Evolutionary conservation across 2,113 vertebrate genomes (phyloP), one percentile per base, ranked within the genome.

Genomic region (Camelus bactrianus): DNA sequence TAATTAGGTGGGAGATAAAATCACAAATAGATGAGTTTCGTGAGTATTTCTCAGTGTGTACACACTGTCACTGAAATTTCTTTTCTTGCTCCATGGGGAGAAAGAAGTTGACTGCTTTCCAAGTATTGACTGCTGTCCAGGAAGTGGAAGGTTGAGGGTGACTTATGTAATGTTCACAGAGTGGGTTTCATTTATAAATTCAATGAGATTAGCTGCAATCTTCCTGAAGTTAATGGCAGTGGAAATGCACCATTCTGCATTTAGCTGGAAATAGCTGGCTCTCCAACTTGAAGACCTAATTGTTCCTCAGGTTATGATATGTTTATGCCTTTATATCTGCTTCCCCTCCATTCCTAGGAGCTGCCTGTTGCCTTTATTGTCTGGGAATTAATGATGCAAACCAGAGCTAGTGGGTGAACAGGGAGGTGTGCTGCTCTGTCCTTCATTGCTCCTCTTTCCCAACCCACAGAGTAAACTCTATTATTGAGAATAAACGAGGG

Each of bases 1-100:
- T 98, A 99, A 98, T 98, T 98, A 98, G 97, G 85, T 85, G 85
- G 96, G 89, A 98, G 97, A 98, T 97, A 98, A 97, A 98, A 98
- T 98, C 97, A 96, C 96, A 98, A 98, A 92, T 93, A 92, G 96
- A 82, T 1, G 46, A 84, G 83, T 80, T 97, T 11, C 85, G 97
- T 42, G 96, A 82, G 12, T 93, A 82, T 96, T 97, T 58, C 65
- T 67, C 65, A 75, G 86, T 58, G 0, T 26, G 85, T 86, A 6
- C 1, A 82, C 76, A 89, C 83, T 54, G 32, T 46, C 95, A 56
- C 85, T 92, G 86, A 95, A 70, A 58, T 69, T 96, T 94, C 77
- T 97, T 77, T 70, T 0, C 0, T 72, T 42, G 72, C 16, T 87
- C 50, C 48, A 26, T n/a, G 60, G 54, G 73, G 83, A 95, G 60